These are phyloP conservation scores for Dromaius novaehollandiae DNA, from an alignment of 2,113 vertebrate genomes.

Conservation along the genomic window DNA sequence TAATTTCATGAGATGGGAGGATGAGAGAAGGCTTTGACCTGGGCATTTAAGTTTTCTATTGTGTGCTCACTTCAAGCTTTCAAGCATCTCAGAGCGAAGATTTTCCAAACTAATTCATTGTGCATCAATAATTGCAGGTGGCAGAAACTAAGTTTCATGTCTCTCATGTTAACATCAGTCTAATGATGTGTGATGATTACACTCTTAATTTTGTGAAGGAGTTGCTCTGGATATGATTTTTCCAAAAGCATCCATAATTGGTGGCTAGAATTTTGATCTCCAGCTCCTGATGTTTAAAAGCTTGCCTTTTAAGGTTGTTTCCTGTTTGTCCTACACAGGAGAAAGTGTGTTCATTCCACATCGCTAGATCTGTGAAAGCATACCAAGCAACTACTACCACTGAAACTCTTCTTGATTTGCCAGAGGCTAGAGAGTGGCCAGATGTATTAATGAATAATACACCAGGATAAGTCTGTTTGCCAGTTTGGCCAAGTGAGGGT, in stretches of 20 bases:
- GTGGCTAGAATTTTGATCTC: background rate
- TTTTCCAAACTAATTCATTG: background rate
- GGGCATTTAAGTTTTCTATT: background rate
- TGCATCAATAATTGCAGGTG: background rate
- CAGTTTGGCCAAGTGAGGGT: background rate
- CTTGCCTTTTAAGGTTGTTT: background rate
- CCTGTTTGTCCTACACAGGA: background rate
- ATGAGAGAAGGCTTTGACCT: background rate
- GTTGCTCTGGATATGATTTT: background rate
- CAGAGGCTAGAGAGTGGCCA: background rate
- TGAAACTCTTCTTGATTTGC: background rate
- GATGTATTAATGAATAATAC: background rate
- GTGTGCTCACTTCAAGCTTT: background rate
- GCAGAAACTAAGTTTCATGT: background rate
- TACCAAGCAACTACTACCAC: background rate
- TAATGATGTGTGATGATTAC: background rate
- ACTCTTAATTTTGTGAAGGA: background rate
- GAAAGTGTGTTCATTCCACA: background rate
- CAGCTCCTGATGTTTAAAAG: background rate
- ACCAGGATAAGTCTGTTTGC: background rate
- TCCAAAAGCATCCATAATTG: background rate
- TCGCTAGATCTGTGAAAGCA: background rate
- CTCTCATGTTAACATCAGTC: background rate
- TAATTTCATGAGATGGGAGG: background rate
- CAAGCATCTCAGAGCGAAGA: fast-evolving